These are phyloP conservation scores for Pithys albifrons DNA, from an alignment of 2,113 vertebrate genomes.

Conservation along the genomic window DNA sequence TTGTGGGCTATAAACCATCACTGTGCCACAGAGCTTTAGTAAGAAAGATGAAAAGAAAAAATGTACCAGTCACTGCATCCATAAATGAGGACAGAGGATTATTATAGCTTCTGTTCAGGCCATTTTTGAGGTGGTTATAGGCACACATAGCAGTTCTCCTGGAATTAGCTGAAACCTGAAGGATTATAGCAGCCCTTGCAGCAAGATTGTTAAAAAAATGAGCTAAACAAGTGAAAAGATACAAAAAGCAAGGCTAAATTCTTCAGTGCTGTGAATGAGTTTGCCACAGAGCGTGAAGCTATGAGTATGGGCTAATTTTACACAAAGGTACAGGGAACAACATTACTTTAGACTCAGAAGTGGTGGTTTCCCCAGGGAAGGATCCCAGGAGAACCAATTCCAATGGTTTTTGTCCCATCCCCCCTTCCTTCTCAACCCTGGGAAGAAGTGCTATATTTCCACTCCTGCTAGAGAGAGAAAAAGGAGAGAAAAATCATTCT, in stretches of 20 bases:
- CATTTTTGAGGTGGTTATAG: neutral
- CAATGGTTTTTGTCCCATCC: neutral
- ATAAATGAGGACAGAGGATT: neutral
- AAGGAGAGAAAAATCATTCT: constrained; percentile 40
- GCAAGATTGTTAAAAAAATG: neutral
- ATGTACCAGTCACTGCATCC: neutral
- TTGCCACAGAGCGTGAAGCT: neutral
- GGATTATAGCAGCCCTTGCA: neutral
- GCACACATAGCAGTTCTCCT: neutral
- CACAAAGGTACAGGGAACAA: neutral
- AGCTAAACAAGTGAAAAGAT: neutral
- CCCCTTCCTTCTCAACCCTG: neutral
- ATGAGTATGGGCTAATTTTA: neutral
- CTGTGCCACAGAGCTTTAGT: neutral
- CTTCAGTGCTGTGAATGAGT: neutral
- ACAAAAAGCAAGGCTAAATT: neutral
- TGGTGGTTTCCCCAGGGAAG: neutral
- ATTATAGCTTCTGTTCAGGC: neutral
- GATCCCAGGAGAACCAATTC: constrained; percentile 19
- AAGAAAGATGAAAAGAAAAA: neutral
- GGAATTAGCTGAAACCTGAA: neutral
- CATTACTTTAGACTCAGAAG: constrained; percentile 1
- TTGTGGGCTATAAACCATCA: rapidly evolving
- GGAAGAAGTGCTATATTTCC: neutral
- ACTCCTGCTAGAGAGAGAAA: constrained; percentile 1